Evolutionary conservation across 2,888 invertebrate species (phyloP), one percentile per base, ranked within the genome.

Genomic region (Calameuta filiformis): DNA sequence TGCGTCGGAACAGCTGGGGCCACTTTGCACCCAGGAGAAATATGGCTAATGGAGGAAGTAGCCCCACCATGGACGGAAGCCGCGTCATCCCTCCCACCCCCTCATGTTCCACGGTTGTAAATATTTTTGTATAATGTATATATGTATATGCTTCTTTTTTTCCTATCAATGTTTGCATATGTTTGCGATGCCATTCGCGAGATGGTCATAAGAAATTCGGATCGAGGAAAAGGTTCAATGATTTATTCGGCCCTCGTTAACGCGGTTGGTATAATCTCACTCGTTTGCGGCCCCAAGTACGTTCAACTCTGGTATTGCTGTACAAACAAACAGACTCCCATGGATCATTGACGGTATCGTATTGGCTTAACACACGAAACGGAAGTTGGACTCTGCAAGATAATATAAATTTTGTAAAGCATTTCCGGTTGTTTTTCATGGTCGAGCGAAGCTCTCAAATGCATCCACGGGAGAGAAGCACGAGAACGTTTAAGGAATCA

Each of bases 241-340:
- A 56, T 56, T 56, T 56, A 56, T 56, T 23, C 23, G 56, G 23
- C 56, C 9, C 56, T 56, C 56, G 56, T 56, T 56, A 56, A 56
- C 56, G 15, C 56, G 56, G 23, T 9, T 56, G 56, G 56, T 56
- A 56, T 56, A 56, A 56, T 23, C 15, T 56, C 23, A 56, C 2
- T 0, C 56, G 56, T 2, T 56, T 23, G 56, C 23, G 0, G 56
- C 6, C 23, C 82, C 56, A 81, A 81, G 90, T 87, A 85, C 90
- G 84, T 89, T 90, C 89, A 89, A 56, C 90, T 90, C 90, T 90
- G 88, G 89, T 88, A 89, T 89, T 88, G 89, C 89, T 89, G 88
- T 87, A 88, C 90, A 90, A 89, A 90, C 89, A 90, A 90, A 90
- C 89, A 87, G 87, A 87, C 88, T 87, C 87, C 86, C 85, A 79